These are phyloP conservation scores for Otocyon megalotis DNA, from an alignment of 2,113 vertebrate species.

Conservation along the genomic window DNA sequence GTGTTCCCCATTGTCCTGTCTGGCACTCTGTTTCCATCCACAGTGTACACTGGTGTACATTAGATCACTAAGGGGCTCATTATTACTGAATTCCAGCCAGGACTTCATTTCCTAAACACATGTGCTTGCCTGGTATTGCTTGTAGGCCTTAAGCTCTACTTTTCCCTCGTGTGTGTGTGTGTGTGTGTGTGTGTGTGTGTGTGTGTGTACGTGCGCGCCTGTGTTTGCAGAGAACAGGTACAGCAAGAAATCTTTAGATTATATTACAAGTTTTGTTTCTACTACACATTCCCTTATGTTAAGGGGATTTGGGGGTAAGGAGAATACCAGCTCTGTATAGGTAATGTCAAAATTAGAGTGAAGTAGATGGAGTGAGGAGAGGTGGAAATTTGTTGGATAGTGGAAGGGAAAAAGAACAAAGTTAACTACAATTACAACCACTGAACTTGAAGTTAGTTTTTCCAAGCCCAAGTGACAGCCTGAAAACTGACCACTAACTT, in stretches of 20 bases:
- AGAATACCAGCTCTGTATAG: background rate
- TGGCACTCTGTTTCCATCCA: conserved; percentile 54
- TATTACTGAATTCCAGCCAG: conserved; percentile 68
- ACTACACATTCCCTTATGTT: background rate
- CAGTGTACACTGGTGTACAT: background rate
- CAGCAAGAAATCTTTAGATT: background rate
- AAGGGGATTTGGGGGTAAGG: background rate
- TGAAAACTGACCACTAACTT: conserved; percentile 42
- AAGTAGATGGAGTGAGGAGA: background rate
- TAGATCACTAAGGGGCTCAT: conserved; percentile 62
- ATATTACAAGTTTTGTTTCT: background rate
- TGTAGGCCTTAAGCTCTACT: conserved; percentile 18
- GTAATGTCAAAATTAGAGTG: background rate
- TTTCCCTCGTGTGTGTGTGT: background rate
- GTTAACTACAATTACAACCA: background rate
- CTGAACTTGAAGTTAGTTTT: background rate
- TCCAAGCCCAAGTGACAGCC: background rate
- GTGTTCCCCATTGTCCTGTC: conserved; percentile 49
- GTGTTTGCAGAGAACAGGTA: conserved; percentile 20
- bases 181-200: background rate
- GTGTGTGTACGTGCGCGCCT: too few relatives aligned
- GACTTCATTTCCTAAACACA: conserved; percentile 67
- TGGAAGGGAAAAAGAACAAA: background rate
- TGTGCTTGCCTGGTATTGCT: conserved; percentile 56
- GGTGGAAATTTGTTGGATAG: background rate